Evolutionary conservation across 2,797 vertebrate genomes (phyloP), one percentile per base, ranked within the genome.

Genomic region (Schizopygopsis malacanthus): DNA sequence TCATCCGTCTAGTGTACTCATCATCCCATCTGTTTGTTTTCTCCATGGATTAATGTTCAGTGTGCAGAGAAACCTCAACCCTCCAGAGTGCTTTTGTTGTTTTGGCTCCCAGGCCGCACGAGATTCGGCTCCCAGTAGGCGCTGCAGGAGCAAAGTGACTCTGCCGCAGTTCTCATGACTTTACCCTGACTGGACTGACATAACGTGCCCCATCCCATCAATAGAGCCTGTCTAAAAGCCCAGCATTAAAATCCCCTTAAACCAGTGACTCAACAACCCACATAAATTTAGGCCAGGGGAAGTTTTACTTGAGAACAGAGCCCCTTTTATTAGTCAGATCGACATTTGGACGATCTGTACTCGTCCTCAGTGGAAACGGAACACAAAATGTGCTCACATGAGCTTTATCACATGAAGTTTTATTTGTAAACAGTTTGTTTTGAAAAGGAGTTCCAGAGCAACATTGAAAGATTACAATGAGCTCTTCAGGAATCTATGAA

Each of bases 161-260:
- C 59, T 69, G 78, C 63, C 3, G 22, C 47, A 41, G 37, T 89
- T 89, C 85, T 88, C 87, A 88, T 85, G 85, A 78, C 75, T 73
- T 65, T 85, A 47, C 41, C 63, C 81, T 82, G 70, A 78, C 72
- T 41, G 75, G 39, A 20, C 52, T 82, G 81, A 83, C 86, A 83
- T 83, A 72, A 71, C 65, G 47, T 79, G 81, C 86, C 69, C 65
- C 47, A 39, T 81, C 85, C 84, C 89, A 91, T 92, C 90, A 90
- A 84, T 89, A 90, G 91, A 92, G 90, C 90, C 59, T 25, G 45
- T 83, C 69, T 89, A 65, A 75, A 72, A 72, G 50, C 77, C 16
- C 72, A 61, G 43, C 90, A 81, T 83, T 37, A 89, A 92, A 89
- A 91, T 86, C 88, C 91, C 88, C 50, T 79, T 75, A 81, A 88